Conservation (phyloP, 1,140 invertebrate species). For the Metaphire vulgaris region DNA sequence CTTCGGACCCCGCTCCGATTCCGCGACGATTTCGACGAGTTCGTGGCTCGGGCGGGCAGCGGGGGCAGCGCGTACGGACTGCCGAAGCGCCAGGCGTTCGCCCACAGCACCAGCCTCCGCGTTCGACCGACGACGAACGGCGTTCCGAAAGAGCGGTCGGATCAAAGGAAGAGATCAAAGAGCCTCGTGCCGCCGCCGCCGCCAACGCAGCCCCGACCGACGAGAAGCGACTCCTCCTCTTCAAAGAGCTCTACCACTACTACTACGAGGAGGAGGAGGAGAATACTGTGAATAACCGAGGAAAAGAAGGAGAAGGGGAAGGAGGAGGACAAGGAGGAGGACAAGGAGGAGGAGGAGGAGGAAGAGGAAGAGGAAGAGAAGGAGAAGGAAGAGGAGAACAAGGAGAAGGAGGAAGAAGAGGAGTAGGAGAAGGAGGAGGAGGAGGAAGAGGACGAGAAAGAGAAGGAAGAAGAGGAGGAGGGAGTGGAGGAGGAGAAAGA, state of each 20-base stretch:
- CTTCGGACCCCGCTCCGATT: conserved; percentile 10
- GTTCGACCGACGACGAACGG: neutral
- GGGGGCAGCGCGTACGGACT: conserved; percentile 29
- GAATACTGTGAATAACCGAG: neutral
- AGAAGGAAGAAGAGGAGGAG: neutral
- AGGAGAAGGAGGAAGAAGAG: too few species aligned
- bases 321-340: neutral
- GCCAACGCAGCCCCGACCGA: neutral
- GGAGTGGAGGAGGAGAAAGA: too few species aligned
- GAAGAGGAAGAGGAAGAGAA: neutral
- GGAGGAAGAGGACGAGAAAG: neutral
- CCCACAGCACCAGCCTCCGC: conserved; percentile 8
- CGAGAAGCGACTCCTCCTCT: neutral
- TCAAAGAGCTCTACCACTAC: neutral
- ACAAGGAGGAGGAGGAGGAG: neutral
- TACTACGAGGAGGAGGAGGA: too few species aligned
- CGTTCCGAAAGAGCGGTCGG: neutral
- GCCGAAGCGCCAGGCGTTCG: conserved; percentile 17
- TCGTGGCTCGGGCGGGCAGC: conserved; percentile 24
- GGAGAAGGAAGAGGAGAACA: too few species aligned
- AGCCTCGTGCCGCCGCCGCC: neutral
- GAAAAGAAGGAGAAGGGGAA: neutral
- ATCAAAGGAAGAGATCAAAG: neutral
- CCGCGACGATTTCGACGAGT: conserved; percentile 27
- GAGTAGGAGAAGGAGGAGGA: too few species aligned